Conservation (phyloP, 1,140 invertebrate genomes). For the Trachelipus rathkii region DNA sequence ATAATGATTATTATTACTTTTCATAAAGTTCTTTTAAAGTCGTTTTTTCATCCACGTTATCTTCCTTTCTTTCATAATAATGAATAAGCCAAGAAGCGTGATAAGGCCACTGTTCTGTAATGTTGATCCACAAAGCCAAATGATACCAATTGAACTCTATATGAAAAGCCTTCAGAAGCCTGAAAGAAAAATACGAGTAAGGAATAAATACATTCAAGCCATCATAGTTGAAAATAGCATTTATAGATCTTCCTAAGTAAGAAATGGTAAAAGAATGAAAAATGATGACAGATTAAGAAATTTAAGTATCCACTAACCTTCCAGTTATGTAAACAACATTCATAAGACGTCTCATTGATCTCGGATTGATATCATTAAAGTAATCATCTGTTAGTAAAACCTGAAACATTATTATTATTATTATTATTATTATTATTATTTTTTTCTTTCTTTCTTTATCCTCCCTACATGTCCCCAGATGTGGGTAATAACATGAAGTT, state of each 20-base stretch:
- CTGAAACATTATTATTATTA: slow-evolving; percentile 33
- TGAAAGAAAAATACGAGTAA: slow-evolving; percentile 40
- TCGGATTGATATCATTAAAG: slow-evolving; percentile 94
- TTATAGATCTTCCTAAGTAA: too few species aligned
- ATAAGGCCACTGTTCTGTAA: slow-evolving; percentile 98
- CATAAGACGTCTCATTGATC: slow-evolving; percentile 92
- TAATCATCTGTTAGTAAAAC: slow-evolving; percentile 88
- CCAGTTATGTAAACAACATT: slow-evolving; percentile 95
- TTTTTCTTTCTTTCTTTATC: too few species aligned
- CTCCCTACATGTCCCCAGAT: too few species aligned
- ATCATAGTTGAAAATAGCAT: too few species aligned
- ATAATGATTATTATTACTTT: slow-evolving; percentile 53
- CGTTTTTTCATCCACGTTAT: slow-evolving; percentile 76
- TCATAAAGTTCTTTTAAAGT: slow-evolving; percentile 85
- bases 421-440: too few species aligned
- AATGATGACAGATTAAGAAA: not conserved
- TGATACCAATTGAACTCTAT: slow-evolving; percentile 99
- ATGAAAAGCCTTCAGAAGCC: slow-evolving; percentile 93
- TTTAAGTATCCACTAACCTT: slow-evolving; percentile 49
- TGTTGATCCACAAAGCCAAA: slow-evolving; percentile 93
- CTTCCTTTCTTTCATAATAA: slow-evolving; percentile 84
- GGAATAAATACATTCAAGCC: too few species aligned
- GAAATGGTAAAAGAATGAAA: slow-evolving; percentile 12
- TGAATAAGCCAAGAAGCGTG: slow-evolving; percentile 95
- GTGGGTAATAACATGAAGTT: too few species aligned